Percentiles rank a stretch among this genome's conserved stretches.
Evolutionary conservation across 2,888 invertebrate genomes (phyloP).

Genomic region (Exocentrus adspersus): DNA sequence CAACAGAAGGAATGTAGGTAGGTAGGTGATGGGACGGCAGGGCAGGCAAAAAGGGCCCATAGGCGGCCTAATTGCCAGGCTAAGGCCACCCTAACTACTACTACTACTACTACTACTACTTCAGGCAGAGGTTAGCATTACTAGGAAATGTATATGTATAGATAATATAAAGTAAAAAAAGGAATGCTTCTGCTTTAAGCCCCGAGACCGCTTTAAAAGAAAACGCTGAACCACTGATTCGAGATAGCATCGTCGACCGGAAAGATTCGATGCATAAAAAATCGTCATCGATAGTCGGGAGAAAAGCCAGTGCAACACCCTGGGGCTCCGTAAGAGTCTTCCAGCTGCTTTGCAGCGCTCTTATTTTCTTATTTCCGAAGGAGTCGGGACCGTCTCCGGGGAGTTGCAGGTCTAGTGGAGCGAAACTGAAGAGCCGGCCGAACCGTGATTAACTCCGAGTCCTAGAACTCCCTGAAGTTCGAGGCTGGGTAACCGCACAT

Average conservation of each 20-base stretch:
- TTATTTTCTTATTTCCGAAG: conserved; percentile 26
- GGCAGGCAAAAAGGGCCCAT: too few species aligned
- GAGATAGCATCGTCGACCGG: not conserved
- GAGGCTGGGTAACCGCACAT: too few species aligned
- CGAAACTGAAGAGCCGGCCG: conserved; percentile 38
- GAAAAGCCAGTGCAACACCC: conserved; percentile 18
- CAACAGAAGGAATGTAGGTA: too few species aligned
- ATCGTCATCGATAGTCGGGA: conserved; percentile 23
- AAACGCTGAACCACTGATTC: not conserved
- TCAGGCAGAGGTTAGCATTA: too few species aligned
- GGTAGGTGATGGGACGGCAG: too few species aligned
- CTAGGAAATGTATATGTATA: too few species aligned
- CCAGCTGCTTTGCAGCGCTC: conserved; percentile 29
- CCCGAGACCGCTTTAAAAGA: not conserved
- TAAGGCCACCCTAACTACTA: too few species aligned
- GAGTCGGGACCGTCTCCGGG: conserved; percentile 28
- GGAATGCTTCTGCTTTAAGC: not conserved
- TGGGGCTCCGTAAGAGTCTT: conserved; percentile 28
- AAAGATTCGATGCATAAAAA: conserved; percentile 22
- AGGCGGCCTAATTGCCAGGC: too few species aligned
- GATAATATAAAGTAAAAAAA: too few species aligned
- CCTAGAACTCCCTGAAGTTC: conserved; percentile 30
- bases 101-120: too few species aligned
- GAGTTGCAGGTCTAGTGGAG: conserved; percentile 37
- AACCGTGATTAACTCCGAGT: conserved; percentile 42